Evolutionary conservation across 2,113 vertebrate genomes (phyloP), one percentile per base, ranked within the genome.

Genomic region (Campylomormyrus tamandua): DNA sequence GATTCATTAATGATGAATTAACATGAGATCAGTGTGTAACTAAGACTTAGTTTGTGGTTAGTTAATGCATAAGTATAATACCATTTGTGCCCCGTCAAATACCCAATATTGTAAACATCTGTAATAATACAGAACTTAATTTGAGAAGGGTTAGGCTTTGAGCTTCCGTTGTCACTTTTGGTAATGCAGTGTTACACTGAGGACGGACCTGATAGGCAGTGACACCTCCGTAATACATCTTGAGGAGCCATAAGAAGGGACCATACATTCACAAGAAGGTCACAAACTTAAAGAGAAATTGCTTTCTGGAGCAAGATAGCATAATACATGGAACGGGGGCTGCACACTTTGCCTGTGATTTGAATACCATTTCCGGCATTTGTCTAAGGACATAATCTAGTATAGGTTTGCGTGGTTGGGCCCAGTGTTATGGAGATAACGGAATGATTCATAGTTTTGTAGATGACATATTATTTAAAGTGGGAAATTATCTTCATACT

Each of bases 341-440:
- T 10, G 10, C 42, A 48, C 42, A 10, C 45, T 45, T 84, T 48
- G 27, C 49, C 7, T 52, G 27, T 87, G 49, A 52, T 52, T 87
- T 52, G 85, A 87, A 87, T 52, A 48, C 42, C 24, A n/a, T 27
- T 87, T 62, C 50, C 48, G 35, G 66, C n/a, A 89, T 21, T 70
- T 62, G 83, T 87, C 87, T 90, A 90, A 91, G 87, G 83, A 87
- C 87, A 90, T 66, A 56, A 88, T 88, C 58, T 53, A 88, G 49
- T 48, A 46, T 48, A 53, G 62, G 66, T 80, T 45, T 87, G 52
- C 39, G n/a, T 31, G 11, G 10, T 27, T 49, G 84, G 89, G 21
- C 62, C 31, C 27, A 35, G 15, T 83, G 31, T 66, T 83, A 5
- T 9, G 83, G 35, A 53, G 74, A 91, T 91, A 92, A 92, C 87